These are phyloP conservation scores for Coendou prehensilis DNA, from an alignment of 2,797 vertebrate genomes.

Conservation along the genomic window DNA sequence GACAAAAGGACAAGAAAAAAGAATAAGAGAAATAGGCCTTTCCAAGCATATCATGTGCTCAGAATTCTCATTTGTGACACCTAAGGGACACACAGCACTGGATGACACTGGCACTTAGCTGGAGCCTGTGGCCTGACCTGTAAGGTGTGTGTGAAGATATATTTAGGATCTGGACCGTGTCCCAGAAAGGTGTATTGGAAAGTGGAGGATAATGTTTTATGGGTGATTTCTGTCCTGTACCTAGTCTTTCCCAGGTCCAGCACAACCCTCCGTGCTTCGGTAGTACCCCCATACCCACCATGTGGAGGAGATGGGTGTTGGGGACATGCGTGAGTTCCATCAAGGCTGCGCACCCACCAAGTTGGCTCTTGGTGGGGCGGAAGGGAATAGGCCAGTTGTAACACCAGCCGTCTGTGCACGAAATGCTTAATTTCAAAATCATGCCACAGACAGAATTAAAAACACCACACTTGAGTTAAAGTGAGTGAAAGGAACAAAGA, in stretches of 20 bases:
- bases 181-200: background rate
- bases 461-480: constrained; percentile 64
- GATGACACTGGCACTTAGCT: background rate
- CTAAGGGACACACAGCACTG: rapidly evolving
- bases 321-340: rapidly evolving
- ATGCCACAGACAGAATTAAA: constrained; percentile 67
- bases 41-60: background rate
- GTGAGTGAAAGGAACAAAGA: constrained; percentile 72
- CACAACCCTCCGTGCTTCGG: background rate
- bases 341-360: background rate
- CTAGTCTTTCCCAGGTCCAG: background rate
- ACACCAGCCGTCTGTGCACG: constrained; percentile 69
- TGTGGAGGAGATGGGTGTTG: background rate
- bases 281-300: rapidly evolving
- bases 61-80: background rate
- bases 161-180: background rate
- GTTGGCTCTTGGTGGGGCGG: constrained; percentile 49
- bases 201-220: background rate
- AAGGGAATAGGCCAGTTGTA: constrained; percentile 62
- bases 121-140: background rate
- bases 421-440: constrained; percentile 68
- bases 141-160: background rate
- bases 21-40: background rate
- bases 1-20: background rate
- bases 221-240: background rate